A percentile compares a stretch with the other conserved stretches of the same genome.
phyloP scores from a whole-genome alignment of 2,113 vertebrate genomes.

The Clarias macrocephalus region DNA sequence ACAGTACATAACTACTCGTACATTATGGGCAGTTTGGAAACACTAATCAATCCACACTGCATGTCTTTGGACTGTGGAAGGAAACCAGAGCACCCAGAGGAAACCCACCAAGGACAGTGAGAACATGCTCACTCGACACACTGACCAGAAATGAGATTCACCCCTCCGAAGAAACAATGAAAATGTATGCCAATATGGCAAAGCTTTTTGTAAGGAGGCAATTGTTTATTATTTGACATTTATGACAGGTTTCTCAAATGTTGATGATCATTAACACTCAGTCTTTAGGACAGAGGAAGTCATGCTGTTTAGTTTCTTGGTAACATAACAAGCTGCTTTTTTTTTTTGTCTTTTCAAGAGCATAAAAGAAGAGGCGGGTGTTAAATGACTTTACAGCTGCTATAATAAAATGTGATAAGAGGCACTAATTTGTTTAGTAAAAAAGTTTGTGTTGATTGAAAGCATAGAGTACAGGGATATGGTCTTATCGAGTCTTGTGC shows the following conservation, averaged over 20 bases:
- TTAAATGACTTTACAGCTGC: neutral
- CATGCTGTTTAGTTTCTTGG: neutral
- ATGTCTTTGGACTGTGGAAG: too few species aligned
- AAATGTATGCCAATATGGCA: neutral
- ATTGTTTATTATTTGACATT: neutral
- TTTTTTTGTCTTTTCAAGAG: neutral
- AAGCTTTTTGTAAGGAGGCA: neutral
- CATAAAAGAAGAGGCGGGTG: neutral
- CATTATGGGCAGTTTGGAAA: too few species aligned
- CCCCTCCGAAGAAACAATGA: too few species aligned
- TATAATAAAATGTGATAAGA: neutral
- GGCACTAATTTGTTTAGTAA: neutral
- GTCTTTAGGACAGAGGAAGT: neutral
- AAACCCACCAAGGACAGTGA: too few species aligned
- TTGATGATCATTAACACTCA: neutral
- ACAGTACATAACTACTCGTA: too few species aligned
- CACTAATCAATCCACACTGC: too few species aligned
- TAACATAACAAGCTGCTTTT: neutral
- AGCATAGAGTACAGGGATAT: neutral
- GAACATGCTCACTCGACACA: too few species aligned
- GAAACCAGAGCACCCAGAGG: too few species aligned
- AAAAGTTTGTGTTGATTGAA: neutral
- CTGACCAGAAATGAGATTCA: too few species aligned
- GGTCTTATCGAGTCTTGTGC: neutral
- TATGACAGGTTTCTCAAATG: neutral